Conservation (phyloP, 1,140 invertebrate genomes). For the Bombus pyrosoma region DNA sequence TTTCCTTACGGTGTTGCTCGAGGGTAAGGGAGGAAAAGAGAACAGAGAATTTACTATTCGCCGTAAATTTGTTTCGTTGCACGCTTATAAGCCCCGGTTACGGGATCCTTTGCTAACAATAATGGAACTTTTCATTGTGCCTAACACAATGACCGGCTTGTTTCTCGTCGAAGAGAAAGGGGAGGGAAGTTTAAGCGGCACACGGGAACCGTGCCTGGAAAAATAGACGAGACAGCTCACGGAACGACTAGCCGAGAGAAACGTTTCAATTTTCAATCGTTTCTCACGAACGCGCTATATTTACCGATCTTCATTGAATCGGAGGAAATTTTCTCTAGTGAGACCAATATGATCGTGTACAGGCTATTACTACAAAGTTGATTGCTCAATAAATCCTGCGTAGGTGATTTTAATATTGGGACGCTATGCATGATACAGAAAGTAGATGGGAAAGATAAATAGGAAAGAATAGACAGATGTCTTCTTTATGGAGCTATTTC, state of each 20-base stretch:
- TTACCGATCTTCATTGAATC: not conserved
- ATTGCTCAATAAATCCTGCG: too few species aligned
- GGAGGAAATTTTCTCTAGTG: not conserved
- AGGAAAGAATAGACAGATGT: too few species aligned
- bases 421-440: too few species aligned
- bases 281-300: not conserved
- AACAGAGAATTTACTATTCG: conserved; percentile 6
- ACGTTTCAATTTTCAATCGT: not conserved
- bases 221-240: not conserved
- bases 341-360: too few species aligned
- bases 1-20: not conserved
- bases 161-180: not conserved
- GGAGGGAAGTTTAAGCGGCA: conserved; percentile 14
- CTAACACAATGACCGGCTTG: conserved; percentile 34
- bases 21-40: too few species aligned
- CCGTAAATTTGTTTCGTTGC: conserved; percentile 43
- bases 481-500: too few species aligned
- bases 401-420: too few species aligned
- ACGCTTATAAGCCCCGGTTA: conserved; percentile 17
- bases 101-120: conserved; percentile 24
- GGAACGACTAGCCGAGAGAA: not conserved
- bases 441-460: too few species aligned
- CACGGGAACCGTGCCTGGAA: not conserved
- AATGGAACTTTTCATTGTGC: conserved; percentile 46
- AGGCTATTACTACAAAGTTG: too few species aligned